Conservation (phyloP, 2,113 vertebrate species). For the Campylomormyrus numenius region DNA sequence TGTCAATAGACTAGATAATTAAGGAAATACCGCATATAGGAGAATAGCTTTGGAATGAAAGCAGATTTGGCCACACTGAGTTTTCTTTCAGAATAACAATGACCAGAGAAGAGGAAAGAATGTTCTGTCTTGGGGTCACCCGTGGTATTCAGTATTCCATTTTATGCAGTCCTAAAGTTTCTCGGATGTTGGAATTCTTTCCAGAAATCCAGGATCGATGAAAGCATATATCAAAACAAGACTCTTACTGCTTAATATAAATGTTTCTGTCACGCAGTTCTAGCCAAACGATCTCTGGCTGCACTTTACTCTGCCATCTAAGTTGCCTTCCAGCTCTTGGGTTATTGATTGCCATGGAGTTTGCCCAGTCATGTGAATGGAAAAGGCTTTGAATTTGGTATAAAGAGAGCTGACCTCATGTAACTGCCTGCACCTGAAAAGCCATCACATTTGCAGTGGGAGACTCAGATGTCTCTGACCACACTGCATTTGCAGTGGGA, state of each 20-base stretch:
- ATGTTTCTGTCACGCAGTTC: not conserved
- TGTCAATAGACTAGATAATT: not conserved
- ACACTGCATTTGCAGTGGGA: not conserved
- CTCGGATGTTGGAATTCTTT: not conserved
- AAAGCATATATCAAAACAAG: constrained; percentile 3
- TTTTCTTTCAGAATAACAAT: not conserved
- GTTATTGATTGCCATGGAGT: not conserved
- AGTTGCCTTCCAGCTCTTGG: not conserved
- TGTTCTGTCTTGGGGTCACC: not conserved
- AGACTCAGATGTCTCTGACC: not conserved
- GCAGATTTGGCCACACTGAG: not conserved
- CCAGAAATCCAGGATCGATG: not conserved
- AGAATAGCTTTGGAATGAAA: not conserved
- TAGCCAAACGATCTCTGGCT: not conserved
- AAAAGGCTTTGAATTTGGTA: not conserved
- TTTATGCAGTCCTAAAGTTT: not conserved
- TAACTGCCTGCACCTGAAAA: not conserved
- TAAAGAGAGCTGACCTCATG: not conserved
- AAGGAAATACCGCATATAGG: not conserved
- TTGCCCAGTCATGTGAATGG: not conserved
- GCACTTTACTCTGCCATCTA: not conserved
- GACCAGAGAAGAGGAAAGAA: not conserved
- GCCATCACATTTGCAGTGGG: not conserved
- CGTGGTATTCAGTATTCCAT: not conserved
- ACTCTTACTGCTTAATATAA: not conserved